Conservation (phyloP, 1,140 invertebrate species). For the Physella acuta region DNA sequence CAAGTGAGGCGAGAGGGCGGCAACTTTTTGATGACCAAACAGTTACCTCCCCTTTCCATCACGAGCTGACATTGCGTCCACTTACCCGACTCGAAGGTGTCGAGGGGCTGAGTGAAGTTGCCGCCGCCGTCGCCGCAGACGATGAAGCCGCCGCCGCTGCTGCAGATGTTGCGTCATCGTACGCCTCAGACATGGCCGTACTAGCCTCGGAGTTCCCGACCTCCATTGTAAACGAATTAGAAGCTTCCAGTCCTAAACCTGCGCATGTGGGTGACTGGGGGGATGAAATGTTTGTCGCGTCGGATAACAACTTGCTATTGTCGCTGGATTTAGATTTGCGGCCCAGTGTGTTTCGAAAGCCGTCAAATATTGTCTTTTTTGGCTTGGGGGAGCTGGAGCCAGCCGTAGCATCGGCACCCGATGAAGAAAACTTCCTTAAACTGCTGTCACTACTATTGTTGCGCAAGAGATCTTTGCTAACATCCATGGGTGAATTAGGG, state of each 20-base stretch:
- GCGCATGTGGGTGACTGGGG: slow-evolving; percentile 12
- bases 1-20: slow-evolving; percentile 16
- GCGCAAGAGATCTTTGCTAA: slow-evolving; percentile 26
- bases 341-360: slow-evolving; percentile 65
- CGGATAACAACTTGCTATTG: not conserved
- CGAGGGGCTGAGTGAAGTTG: slow-evolving; percentile 7
- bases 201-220: slow-evolving; percentile 6
- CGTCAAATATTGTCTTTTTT: slow-evolving; percentile 63
- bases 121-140: not conserved
- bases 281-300: not conserved
- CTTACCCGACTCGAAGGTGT: slow-evolving; percentile 22
- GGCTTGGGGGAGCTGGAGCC: slow-evolving; percentile 47
- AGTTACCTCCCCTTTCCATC: slow-evolving; percentile 25
- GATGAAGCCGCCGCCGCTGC: slow-evolving; percentile 8
- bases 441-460: slow-evolving; percentile 1
- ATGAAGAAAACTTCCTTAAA: slow-evolving; percentile 7
- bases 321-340: slow-evolving; percentile 53
- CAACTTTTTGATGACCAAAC: slow-evolving; percentile 5
- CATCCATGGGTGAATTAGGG: slow-evolving; percentile 46
- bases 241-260: not conserved
- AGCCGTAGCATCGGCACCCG: slow-evolving; percentile 6
- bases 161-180: slow-evolving; percentile 13
- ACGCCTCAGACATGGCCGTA: not conserved
- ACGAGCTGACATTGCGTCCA: slow-evolving; percentile 17
- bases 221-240: not conserved